Evolutionary conservation across 2,113 vertebrate species (phyloP).

Genomic region (Trachemys scripta): DNA sequence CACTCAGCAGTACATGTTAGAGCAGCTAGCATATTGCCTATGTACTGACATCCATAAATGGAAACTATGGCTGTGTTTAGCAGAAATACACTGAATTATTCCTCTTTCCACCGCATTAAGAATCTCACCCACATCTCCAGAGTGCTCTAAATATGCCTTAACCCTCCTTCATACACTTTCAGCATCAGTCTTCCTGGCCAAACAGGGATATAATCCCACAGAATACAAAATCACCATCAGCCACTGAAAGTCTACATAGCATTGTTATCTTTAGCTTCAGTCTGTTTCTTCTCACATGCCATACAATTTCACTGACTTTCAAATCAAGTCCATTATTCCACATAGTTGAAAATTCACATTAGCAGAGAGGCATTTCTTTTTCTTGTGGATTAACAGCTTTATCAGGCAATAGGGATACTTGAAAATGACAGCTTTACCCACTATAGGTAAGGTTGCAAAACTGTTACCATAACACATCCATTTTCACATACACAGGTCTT

Average conservation of each 20-base stretch:
- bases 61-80: conserved; percentile 12
- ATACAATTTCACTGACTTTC: conserved; percentile 49
- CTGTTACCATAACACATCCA: background rate
- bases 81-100: background rate
- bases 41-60: conserved; percentile 62
- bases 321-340: background rate
- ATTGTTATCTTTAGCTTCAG: conserved; percentile 58
- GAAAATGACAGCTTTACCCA: background rate
- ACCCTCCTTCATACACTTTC: conserved; percentile 5
- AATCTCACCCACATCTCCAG: conserved; percentile 1
- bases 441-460: background rate
- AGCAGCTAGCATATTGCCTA: conserved; percentile 1
- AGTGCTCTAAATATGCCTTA: background rate
- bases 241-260: conserved; percentile 38
- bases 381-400: background rate
- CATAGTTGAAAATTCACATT: background rate
- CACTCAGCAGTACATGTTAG: conserved; percentile 37
- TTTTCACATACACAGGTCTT: background rate
- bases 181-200: background rate
- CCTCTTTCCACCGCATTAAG: background rate
- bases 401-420: background rate
- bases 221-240: conserved; percentile 13
- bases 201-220: conserved; percentile 27
- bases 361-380: background rate
- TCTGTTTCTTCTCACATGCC: conserved; percentile 68